Evolutionary conservation across 2,797 vertebrate genomes (phyloP).

Genomic region (Sparus aurata): DNA sequence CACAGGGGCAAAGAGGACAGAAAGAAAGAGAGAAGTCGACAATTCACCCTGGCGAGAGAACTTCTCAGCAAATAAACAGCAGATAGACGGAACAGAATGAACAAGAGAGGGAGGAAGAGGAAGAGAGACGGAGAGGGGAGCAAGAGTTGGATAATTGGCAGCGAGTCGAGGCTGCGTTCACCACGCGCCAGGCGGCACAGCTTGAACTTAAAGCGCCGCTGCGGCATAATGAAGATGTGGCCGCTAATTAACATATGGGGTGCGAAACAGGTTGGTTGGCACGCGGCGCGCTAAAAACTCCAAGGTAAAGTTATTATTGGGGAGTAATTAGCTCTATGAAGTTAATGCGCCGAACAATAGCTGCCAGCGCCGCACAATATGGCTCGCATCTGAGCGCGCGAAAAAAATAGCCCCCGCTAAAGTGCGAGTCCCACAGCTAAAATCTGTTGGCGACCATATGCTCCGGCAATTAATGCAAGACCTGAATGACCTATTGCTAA

Average conservation of each 20-base stretch:
- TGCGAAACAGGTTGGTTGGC: constrained; percentile 99
- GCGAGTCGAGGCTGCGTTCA: constrained; percentile 89
- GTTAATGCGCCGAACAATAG: constrained; percentile 99
- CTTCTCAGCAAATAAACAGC: constrained; percentile 64
- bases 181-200: constrained; percentile 97
- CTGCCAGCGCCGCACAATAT: constrained; percentile 99
- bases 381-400: constrained; percentile 96
- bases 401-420: constrained; percentile 93
- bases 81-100: constrained; percentile 67
- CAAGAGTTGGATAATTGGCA: constrained; percentile 94
- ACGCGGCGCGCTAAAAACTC: constrained; percentile 95
- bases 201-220: constrained; percentile 99
- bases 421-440: constrained; percentile 98
- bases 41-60: constrained; percentile 57
- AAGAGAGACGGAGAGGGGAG: constrained; percentile 64
- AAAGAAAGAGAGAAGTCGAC: constrained; percentile 54
- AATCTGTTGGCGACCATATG: constrained; percentile 99
- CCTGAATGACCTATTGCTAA: constrained; percentile 94
- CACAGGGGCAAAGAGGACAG: constrained; percentile 61
- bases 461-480: constrained; percentile 98
- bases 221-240: constrained; percentile 99
- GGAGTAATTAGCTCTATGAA: constrained; percentile 99
- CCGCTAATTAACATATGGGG: constrained; percentile 99
- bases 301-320: constrained; percentile 99
- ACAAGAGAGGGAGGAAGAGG: constrained; percentile 64